Conservation (phyloP, 2,888 invertebrate genomes). For the Lucinisca nassula region DNA sequence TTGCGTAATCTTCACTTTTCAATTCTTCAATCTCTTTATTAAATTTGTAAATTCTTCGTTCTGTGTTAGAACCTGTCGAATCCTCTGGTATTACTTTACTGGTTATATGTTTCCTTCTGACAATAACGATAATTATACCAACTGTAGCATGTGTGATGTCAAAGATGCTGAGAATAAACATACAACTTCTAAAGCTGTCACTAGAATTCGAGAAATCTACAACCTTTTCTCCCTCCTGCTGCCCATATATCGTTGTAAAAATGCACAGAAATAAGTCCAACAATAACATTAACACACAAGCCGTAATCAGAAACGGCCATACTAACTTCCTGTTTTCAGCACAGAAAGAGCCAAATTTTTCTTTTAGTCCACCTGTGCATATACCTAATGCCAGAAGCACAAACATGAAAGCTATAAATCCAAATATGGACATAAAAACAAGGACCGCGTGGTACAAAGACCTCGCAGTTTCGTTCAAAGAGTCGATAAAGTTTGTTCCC, state of each 20-base stretch:
- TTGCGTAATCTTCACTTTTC: neutral
- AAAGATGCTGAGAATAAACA: slow-evolving; percentile 22
- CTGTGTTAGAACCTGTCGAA: slow-evolving; percentile 15
- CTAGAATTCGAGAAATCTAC: slow-evolving; percentile 22
- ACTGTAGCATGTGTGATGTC: slow-evolving; percentile 19
- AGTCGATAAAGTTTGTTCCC: neutral
- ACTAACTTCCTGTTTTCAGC: neutral
- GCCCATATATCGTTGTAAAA: slow-evolving; percentile 14
- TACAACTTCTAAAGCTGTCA: slow-evolving; percentile 20
- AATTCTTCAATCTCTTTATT: neutral
- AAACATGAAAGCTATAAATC: neutral
- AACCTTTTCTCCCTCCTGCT: neutral
- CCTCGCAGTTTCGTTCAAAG: neutral
- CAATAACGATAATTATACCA: slow-evolving; percentile 5
- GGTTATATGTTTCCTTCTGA: neutral
- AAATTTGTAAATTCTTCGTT: slow-evolving; percentile 2
- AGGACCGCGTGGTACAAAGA: neutral
- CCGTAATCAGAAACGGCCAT: neutral
- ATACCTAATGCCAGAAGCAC: neutral
- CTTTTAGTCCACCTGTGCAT: neutral
- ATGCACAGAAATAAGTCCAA: slow-evolving; percentile 21
- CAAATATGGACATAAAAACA: slow-evolving; percentile 1
- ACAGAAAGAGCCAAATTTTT: neutral
- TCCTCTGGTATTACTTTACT: slow-evolving; percentile 10
- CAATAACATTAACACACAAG: slow-evolving; percentile 2